These are phyloP conservation scores for Colinus virginianus DNA, from an alignment of 2,113 vertebrate genomes.

Conservation along the genomic window DNA sequence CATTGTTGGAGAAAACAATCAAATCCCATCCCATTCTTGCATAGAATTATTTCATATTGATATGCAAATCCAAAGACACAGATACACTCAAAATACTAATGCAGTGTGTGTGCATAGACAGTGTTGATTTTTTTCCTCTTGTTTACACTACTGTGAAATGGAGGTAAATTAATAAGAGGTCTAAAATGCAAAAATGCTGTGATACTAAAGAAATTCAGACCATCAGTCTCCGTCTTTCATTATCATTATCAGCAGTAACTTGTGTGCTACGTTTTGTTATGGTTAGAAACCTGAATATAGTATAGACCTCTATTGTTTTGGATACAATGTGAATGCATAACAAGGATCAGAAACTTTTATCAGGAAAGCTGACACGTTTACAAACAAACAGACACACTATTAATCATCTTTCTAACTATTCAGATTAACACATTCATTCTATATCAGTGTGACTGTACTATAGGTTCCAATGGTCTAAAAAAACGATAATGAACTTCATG, in stretches of 20 bases:
- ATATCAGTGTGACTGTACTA: fast-evolving
- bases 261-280: not conserved
- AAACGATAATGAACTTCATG: not conserved
- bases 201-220: not conserved
- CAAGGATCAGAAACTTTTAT: not conserved
- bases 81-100: slow-evolving; percentile 74
- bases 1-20: slow-evolving; percentile 82
- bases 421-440: not conserved
- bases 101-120: not conserved
- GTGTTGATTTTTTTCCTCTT: not conserved
- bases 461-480: not conserved
- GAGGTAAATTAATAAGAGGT: slow-evolving; percentile 15
- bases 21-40: slow-evolving; percentile 75
- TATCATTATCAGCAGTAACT: not conserved
- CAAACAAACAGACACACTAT: not conserved
- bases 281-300: not conserved
- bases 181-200: not conserved
- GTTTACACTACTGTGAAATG: not conserved
- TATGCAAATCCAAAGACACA: slow-evolving; percentile 76
- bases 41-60: slow-evolving; percentile 83
- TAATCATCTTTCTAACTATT: not conserved
- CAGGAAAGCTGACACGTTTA: not conserved
- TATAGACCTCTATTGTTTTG: not conserved
- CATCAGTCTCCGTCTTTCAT: not conserved
- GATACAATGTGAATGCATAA: not conserved